Evolutionary conservation across 2,797 vertebrate genomes (phyloP).

Genomic region (Sphenodon punctatus): DNA sequence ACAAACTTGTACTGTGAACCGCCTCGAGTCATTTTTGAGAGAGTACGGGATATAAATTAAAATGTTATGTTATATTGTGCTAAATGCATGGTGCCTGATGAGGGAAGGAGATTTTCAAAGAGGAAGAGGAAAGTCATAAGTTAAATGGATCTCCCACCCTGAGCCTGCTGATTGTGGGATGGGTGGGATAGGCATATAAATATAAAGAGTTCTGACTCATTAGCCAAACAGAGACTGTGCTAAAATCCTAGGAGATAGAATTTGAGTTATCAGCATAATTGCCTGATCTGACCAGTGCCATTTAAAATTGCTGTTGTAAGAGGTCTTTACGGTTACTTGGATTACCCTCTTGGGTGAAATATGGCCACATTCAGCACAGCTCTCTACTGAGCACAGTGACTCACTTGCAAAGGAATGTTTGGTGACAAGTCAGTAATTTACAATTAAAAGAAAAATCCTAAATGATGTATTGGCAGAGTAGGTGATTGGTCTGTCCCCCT

Average conservation of each 20-base stretch:
- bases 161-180: too few species aligned
- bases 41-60: too few species aligned
- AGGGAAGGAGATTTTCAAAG: too few species aligned
- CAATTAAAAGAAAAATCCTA: conserved; percentile 7
- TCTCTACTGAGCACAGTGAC: not conserved
- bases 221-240: not conserved
- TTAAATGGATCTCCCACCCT: too few species aligned
- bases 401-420: conserved; percentile 3
- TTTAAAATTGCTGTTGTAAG: not conserved
- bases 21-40: too few species aligned
- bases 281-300: not conserved
- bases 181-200: not conserved
- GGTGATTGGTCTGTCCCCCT: conserved; percentile 29
- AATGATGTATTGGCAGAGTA: not conserved
- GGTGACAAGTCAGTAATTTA: not conserved
- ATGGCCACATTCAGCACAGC: not conserved
- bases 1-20: too few species aligned
- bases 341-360: not conserved
- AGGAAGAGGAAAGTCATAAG: too few species aligned
- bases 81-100: too few species aligned
- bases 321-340: not conserved
- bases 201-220: not conserved
- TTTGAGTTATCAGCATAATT: not conserved
- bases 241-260: not conserved
- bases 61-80: too few species aligned